Percentiles rank a stretch among this genome's conserved stretches.
These are phyloP conservation scores for Rhyzopertha dominica DNA, from an alignment of 1,140 invertebrate species.

Conservation along the genomic window DNA sequence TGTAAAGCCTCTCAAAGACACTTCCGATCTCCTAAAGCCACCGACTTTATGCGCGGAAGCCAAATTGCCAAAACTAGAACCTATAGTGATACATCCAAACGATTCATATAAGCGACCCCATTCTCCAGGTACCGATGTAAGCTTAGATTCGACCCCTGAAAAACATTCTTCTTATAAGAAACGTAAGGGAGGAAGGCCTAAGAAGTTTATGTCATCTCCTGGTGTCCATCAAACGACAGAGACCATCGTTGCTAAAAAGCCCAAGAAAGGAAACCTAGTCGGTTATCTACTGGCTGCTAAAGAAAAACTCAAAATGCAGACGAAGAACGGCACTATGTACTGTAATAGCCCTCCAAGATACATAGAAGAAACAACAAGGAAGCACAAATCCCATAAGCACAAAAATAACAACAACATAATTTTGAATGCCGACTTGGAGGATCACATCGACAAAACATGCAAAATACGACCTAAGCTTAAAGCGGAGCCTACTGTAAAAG, in stretches of 20 bases:
- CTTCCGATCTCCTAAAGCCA: slow-evolving; percentile 40
- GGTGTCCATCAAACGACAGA: slow-evolving; percentile 59
- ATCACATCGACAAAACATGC: slow-evolving; percentile 45
- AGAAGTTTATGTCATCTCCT: slow-evolving; percentile 62
- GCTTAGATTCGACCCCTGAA: slow-evolving; percentile 28
- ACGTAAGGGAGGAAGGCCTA: slow-evolving; percentile 75
- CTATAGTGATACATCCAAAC: slow-evolving; percentile 4
- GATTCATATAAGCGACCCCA: slow-evolving; percentile 11
- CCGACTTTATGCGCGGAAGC: slow-evolving; percentile 36
- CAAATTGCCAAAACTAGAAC: slow-evolving; percentile 16
- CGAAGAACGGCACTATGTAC: slow-evolving; percentile 51
- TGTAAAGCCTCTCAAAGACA: slow-evolving; percentile 21
- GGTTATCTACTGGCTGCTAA: slow-evolving; percentile 60
- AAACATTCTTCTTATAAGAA: slow-evolving; percentile 64
- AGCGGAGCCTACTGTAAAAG: slow-evolving; percentile 60
- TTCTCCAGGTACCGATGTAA: slow-evolving; percentile 4
- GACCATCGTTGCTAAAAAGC: slow-evolving; percentile 77
- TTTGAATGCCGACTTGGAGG: not conserved
- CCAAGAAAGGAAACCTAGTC: slow-evolving; percentile 60
- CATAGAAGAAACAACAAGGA: slow-evolving; percentile 33
- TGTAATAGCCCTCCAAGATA: slow-evolving; percentile 50
- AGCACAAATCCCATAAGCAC: slow-evolving; percentile 28
- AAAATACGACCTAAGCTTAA: slow-evolving; percentile 65
- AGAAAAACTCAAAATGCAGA: slow-evolving; percentile 53
- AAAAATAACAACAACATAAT: slow-evolving; percentile 30